Conservation (phyloP, 2,888 invertebrate species). For the Malthinus flaveolus region DNA sequence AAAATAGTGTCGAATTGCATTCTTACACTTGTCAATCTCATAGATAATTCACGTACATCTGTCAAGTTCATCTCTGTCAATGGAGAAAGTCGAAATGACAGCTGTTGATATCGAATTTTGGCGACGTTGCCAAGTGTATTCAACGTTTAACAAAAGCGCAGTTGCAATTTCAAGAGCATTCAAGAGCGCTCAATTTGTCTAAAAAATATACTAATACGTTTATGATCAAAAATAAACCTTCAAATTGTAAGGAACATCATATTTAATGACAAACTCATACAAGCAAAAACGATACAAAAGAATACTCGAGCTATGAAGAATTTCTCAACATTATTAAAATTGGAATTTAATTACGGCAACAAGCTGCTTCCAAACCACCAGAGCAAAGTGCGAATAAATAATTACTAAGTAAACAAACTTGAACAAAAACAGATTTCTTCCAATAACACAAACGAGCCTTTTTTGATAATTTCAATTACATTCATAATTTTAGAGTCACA, state of each 20-base stretch:
- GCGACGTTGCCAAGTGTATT: constrained; percentile 2
- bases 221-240: too few relatives aligned
- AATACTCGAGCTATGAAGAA: constrained; percentile 13
- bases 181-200: background rate
- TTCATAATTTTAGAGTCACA: background rate
- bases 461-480: too few relatives aligned
- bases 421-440: too few relatives aligned
- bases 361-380: constrained; percentile 1
- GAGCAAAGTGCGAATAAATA: background rate
- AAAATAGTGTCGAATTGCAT: constrained; percentile 29
- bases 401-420: too few relatives aligned
- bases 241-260: constrained; percentile 15
- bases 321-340: constrained; percentile 8
- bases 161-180: too few relatives aligned
- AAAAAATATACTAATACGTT: too few relatives aligned
- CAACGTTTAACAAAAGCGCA: background rate
- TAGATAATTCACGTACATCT: constrained; percentile 1
- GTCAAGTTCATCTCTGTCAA: constrained; percentile 1
- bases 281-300: constrained; percentile 19
- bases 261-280: constrained; percentile 15
- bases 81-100: background rate
- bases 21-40: constrained; percentile 32
- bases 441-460: too few relatives aligned
- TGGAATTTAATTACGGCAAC: constrained; percentile 2
- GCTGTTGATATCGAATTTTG: constrained; percentile 1